Conservation (phyloP, 2,888 invertebrate genomes). For the Gasteruption jaculator region DNA sequence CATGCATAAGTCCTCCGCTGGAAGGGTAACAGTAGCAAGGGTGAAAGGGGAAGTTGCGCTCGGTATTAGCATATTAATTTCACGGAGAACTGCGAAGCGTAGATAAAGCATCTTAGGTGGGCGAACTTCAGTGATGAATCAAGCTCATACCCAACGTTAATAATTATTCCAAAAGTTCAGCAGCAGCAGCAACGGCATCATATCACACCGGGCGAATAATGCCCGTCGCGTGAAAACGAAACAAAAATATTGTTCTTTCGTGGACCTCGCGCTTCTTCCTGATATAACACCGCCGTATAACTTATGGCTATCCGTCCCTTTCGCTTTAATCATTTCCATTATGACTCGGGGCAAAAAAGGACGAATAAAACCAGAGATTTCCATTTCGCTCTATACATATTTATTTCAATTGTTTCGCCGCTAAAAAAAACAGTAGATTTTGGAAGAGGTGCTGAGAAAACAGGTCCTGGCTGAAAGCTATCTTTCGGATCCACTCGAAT, state of each 20-base stretch:
- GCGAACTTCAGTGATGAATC: conserved; percentile 50
- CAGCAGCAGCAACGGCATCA: conserved; percentile 27
- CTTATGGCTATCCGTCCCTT: not conserved
- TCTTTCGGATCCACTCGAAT: no score
- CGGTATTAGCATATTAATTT: conserved; percentile 51
- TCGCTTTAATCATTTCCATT: conserved; percentile 6
- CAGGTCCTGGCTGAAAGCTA: no score
- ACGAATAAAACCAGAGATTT: no score
- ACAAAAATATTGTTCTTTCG: conserved; percentile 46
- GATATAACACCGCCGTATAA: not conserved
- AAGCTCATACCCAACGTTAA: conserved; percentile 43
- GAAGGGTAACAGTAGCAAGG: no score
- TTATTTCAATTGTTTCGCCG: no score
- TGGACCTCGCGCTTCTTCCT: conserved; percentile 21
- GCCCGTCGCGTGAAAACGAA: conserved; percentile 23
- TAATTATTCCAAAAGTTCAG: conserved; percentile 49
- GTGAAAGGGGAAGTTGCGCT: no score
- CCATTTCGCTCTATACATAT: no score
- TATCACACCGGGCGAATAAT: conserved; percentile 31
- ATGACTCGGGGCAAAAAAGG: no score
- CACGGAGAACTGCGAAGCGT: conserved; percentile 47
- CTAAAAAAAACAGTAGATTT: no score
- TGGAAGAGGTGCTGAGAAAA: no score
- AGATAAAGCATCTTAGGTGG: conserved; percentile 51
- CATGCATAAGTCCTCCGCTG: no score